Percentiles rank a stretch among this genome's conserved stretches.
These are phyloP conservation scores for Peribatodes rhomboidaria DNA, from an alignment of 2,888 invertebrate species.

Conservation along the genomic window DNA sequence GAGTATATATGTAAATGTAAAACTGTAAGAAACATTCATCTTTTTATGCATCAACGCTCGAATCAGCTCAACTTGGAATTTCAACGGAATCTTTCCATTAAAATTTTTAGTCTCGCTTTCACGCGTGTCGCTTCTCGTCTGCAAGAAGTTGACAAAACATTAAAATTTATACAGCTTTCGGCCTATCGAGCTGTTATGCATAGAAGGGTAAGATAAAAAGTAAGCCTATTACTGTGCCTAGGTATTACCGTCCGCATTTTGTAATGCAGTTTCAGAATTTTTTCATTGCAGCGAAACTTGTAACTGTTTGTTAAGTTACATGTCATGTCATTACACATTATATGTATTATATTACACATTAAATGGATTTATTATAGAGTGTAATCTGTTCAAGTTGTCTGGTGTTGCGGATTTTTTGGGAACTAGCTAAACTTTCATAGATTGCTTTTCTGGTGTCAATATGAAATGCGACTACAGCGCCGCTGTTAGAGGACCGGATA, in stretches of 20 bases:
- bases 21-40: neutral
- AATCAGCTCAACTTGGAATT: too few species aligned
- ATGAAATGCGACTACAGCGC: neutral
- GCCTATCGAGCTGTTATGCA: too few species aligned
- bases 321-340: too few species aligned
- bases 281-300: neutral
- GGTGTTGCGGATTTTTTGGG: neutral
- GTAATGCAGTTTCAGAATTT: neutral
- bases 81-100: too few species aligned
- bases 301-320: neutral
- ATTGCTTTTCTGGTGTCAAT: neutral
- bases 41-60: too few species aligned
- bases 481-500: too few species aligned
- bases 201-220: neutral
- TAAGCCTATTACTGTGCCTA: conserved; percentile 14
- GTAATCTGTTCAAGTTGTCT: neutral
- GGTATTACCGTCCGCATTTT: conserved; percentile 9
- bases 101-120: too few species aligned
- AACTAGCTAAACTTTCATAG: neutral
- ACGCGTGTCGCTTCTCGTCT: too few species aligned
- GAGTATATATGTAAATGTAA: conserved; percentile 1
- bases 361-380: neutral
- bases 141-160: too few species aligned
- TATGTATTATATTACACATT: neutral
- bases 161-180: too few species aligned